These are phyloP conservation scores for Delphinapterus leucas DNA, from an alignment of 2,113 vertebrate species.

Conservation along the genomic window DNA sequence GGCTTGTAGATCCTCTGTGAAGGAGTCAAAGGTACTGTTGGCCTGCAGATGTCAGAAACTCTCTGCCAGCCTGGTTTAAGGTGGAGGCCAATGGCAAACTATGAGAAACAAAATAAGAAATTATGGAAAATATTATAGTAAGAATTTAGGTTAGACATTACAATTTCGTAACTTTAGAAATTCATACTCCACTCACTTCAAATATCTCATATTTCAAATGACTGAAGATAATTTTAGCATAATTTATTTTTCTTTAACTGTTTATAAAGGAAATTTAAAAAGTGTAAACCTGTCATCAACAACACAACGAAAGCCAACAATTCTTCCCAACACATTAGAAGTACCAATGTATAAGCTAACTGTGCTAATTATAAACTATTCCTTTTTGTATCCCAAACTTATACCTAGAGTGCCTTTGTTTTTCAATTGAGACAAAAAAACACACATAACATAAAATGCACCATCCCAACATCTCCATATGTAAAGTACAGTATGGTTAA, in stretches of 20 bases:
- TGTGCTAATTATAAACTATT: not conserved
- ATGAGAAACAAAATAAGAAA: not conserved
- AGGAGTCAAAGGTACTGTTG: not conserved
- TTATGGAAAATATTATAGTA: not conserved
- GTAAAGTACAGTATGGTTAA: not conserved
- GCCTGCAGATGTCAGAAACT: not conserved
- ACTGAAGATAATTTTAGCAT: not conserved
- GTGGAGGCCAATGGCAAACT: not conserved
- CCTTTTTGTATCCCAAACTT: not conserved
- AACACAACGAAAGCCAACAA: not conserved
- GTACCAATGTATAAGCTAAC: not conserved
- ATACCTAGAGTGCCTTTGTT: not conserved
- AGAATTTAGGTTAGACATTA: not conserved
- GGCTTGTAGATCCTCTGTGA: not conserved
- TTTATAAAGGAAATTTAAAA: not conserved
- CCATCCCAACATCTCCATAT: accelerated
- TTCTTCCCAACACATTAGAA: not conserved
- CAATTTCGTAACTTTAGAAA: not conserved
- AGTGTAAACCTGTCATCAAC: not conserved
- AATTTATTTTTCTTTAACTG: not conserved
- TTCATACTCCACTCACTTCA: not conserved
- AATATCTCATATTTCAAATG: not conserved
- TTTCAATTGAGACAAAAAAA: not conserved
- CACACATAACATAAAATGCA: not conserved
- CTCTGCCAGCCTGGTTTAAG: not conserved